Conservation (phyloP, 2,113 vertebrate genomes). For the Malurus elegans region DNA sequence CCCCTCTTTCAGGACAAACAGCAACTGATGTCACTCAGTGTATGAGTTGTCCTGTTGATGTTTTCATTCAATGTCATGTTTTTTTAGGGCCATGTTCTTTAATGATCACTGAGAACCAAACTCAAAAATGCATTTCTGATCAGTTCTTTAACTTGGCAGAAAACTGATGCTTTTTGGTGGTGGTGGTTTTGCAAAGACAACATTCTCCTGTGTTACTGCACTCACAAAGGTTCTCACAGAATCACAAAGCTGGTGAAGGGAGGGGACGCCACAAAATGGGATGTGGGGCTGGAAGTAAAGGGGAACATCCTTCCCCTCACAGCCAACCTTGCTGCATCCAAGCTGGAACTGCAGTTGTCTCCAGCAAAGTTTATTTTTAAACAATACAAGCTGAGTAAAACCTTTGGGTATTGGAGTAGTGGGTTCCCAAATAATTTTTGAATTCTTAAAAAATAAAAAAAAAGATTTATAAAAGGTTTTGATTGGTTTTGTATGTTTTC, state of each 20-base stretch:
- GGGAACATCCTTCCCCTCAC: not conserved
- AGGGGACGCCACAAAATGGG: accelerated
- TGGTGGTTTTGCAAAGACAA: not conserved
- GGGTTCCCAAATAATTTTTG: not conserved
- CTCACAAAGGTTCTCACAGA: not conserved
- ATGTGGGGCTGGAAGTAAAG: not conserved
- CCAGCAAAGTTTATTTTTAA: not conserved
- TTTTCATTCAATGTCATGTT: not conserved
- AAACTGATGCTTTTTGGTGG: not conserved
- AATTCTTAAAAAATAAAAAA: not conserved
- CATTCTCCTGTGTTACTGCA: accelerated
- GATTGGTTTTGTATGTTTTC: not conserved
- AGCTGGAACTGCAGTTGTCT: not conserved
- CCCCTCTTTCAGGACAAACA: not conserved
- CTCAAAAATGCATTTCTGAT: not conserved
- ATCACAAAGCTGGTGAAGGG: not conserved
- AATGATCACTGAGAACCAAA: not conserved
- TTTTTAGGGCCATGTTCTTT: not conserved
- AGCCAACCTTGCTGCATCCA: accelerated
- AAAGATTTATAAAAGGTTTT: not conserved
- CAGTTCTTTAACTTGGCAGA: not conserved
- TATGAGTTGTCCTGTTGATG: not conserved
- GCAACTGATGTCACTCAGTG: not conserved
- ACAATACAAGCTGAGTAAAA: not conserved
- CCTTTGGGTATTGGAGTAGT: not conserved